Base-by-base conservation (phyloP, 92 coral and sea anemone species). In the Porites rus region DNA sequence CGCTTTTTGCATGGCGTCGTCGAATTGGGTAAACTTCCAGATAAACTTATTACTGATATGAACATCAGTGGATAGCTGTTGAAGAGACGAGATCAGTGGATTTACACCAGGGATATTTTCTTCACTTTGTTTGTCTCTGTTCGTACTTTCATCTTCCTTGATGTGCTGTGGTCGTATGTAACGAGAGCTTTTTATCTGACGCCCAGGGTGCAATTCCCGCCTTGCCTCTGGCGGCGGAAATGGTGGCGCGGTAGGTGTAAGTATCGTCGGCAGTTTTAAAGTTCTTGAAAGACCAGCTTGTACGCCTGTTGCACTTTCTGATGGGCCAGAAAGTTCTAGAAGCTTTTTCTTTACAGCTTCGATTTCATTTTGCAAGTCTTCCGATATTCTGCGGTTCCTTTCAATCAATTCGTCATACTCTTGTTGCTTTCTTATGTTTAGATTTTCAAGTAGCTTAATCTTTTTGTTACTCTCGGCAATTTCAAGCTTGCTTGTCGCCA, bases 21-120 rank as follows among this genome's bases (percentile, higher is more conserved):
- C 69, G 54, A 77, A 24, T 77, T 77, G 56, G 81, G 69, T 77
- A 58, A 77, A 54, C 62, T 77, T 77, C 81, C 70, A 77, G 81
- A 77, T 62, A 24, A 77, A 77, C 53, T 61, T 77, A 51, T 77
- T 31, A 6, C 67, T 18, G 28, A 77, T 10, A 14, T 77, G 51
- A n/a, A 25, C 19, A 8, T 60, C 56, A 77, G 68, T 60, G 2
- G 81, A 60, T 14, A 77, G 56, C 43, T 77, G 54, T 61, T 62
- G 81, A 60, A 53, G 18, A 17, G 2, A 59, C 21, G 24, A 10
- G 0, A 28, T 10, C 52, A 16, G 0, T 60, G 25, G 69, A 24
- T 16, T 61, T 5, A 18, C 14, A 43, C 54, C 24, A 25, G 31
- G 64, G 8, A 7, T 0, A 1, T 52, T 22, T 74, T 74, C 64